These are phyloP conservation scores for Geodia barretti DNA, from an alignment of 37 sponge, comb jelly and placozoan genomes.

Conservation along the genomic window DNA sequence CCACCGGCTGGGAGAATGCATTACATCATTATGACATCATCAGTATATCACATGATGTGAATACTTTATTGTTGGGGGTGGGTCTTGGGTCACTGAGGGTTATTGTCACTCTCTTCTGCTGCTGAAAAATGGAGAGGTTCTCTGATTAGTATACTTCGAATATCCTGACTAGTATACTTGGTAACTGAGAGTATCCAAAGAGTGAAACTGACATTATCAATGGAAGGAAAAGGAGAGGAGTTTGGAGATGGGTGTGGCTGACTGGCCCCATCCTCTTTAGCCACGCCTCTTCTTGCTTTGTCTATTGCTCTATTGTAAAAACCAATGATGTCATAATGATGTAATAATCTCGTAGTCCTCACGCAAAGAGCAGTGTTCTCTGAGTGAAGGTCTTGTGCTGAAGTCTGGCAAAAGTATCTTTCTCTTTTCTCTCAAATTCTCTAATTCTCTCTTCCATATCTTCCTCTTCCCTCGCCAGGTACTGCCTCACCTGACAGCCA, in stretches of 20 bases:
- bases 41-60: not conserved
- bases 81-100: not conserved
- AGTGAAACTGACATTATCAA: too few species aligned
- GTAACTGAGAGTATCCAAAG: too few species aligned
- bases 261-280: too few species aligned
- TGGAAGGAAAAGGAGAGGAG: too few species aligned
- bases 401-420: constrained; percentile 34
- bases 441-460: constrained; percentile 71
- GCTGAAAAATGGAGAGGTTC: too few species aligned
- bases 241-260: too few species aligned
- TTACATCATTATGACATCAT: not conserved
- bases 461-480: constrained; percentile 55
- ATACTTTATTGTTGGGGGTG: not conserved
- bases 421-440: constrained; percentile 60
- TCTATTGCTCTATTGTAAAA: too few species aligned
- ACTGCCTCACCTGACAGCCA: constrained; percentile 73
- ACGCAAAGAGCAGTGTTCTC: constrained; percentile 60
- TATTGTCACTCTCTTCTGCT: not conserved
- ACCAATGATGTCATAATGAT: too few species aligned
- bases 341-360: constrained; percentile 19
- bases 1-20: not conserved
- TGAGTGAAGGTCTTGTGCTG: constrained; percentile 55
- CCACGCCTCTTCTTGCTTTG: too few species aligned
- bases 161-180: too few species aligned
- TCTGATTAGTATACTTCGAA: too few species aligned